Base-by-base conservation (phyloP, 2,797 vertebrate species). In the Chiroxiphia lanceolata region DNA sequence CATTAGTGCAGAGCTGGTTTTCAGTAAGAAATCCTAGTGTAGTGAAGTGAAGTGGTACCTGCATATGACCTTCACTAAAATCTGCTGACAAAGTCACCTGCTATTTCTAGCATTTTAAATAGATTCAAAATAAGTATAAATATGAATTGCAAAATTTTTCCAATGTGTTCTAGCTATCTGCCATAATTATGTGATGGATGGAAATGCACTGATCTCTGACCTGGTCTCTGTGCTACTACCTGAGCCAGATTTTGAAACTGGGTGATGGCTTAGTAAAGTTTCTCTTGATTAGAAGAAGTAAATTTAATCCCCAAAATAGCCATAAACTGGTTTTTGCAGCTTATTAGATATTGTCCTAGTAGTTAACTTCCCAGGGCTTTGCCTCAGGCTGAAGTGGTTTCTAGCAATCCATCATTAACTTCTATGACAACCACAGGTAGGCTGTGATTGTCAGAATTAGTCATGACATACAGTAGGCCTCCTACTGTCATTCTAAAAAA, bases 351-450 rank as follows among this genome's bases (percentile, higher is more conserved):
- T 53, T 89, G 92, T 53, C 50, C 83, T 95, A 59, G 89, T 86
- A 93, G 94, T 87, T 90, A 94, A 90, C 74, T 89, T 94, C 96
- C 96, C 81, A 91, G 69, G 97, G 97, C 97, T 95, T 91, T 96
- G 97, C 96, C 95, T 93, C 71, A 33, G 93, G 97, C 93, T 83
- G 83, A 78, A 91, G 85, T 23, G 42, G 87, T 95, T 88, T 97
- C 83, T 86, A 92, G 89, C 53, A 91, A 84, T 94, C 89, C 95
- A 87, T 97, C 95, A 95, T 97, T 96, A 97, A 90, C 87, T 95
- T 96, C 92, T 94, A 3, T 94, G 95, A 97, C 96, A 95, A 87
- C 85, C 16, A 13, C 6, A 36, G 91, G 76, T 88, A 57, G 61
- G 69, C 91, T 80, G 84, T 81, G 91, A 95, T 96, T 95, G 84